These are phyloP conservation scores for Jacana jacana DNA, from an alignment of 2,113 vertebrate genomes.

Conservation along the genomic window DNA sequence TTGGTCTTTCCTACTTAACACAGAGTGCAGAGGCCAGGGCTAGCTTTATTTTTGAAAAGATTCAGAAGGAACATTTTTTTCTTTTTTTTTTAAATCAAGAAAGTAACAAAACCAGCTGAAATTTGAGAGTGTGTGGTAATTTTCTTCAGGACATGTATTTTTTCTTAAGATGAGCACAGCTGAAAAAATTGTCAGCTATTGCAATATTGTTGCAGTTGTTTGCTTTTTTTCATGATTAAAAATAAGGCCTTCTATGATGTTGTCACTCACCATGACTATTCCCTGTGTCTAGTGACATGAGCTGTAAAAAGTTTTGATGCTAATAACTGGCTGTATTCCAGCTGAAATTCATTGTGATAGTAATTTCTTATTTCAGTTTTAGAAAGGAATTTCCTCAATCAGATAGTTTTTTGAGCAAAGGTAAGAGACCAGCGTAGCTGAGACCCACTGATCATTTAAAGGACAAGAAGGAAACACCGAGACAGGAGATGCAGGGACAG, in stretches of 20 bases:
- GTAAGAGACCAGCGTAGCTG: no score
- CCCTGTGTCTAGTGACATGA: constrained; percentile 12
- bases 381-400: background rate
- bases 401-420: background rate
- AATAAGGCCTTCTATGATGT: background rate
- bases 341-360: background rate
- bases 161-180: constrained; percentile 4
- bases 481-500: no score
- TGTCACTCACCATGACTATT: constrained; percentile 32
- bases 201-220: constrained; percentile 48
- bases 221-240: constrained; percentile 36
- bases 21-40: background rate
- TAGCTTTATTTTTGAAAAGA: constrained; percentile 7
- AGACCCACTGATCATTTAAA: no score
- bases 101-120: background rate
- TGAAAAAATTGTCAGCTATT: constrained; percentile 7
- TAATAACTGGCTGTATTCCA: background rate
- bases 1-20: background rate
- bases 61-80: background rate
- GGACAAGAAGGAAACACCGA: no score
- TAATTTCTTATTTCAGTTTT: constrained; percentile 10
- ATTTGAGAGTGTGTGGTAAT: background rate
- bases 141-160: constrained; percentile 25
- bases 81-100: constrained; percentile 20
- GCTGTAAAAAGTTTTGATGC: background rate